phyloP scores from a whole-genome alignment of 2,797 vertebrate genomes.

The Hemibagrus guttatus region DNA sequence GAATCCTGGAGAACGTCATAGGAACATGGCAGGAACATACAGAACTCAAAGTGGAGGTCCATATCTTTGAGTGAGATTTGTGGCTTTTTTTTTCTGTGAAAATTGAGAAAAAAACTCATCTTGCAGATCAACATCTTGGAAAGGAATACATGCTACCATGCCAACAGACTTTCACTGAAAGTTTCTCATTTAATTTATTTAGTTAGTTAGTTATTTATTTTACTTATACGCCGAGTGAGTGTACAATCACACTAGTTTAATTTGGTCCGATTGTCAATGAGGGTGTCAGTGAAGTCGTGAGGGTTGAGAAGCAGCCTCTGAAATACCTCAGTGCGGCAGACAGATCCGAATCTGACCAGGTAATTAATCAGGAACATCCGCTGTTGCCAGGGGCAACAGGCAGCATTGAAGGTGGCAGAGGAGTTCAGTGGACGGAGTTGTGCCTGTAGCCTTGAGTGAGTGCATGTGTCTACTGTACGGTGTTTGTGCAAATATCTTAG shows the following conservation, averaged over 20 bases:
- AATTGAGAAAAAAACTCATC: neutral
- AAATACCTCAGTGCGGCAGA: constrained; percentile 57
- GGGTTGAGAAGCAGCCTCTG: constrained; percentile 59
- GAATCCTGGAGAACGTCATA: neutral
- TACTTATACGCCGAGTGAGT: neutral
- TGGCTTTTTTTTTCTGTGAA: neutral
- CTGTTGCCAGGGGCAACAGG: constrained; percentile 77
- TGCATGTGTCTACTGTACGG: constrained; percentile 17
- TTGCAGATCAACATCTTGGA: neutral
- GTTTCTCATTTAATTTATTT: too few relatives aligned
- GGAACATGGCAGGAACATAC: neutral
- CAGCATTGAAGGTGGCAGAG: constrained; percentile 54
- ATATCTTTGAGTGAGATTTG: neutral
- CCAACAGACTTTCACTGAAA: neutral
- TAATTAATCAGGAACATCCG: constrained; percentile 74
- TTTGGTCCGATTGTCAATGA: neutral
- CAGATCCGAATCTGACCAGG: constrained; percentile 69
- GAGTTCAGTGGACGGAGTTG: constrained; percentile 28
- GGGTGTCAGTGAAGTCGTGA: constrained; percentile 46
- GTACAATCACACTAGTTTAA: constrained; percentile 19
- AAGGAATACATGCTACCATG: neutral
- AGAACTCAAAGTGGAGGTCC: neutral
- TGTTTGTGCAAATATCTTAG: constrained; percentile 9
- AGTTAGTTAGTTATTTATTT: too few relatives aligned
- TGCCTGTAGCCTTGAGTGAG: neutral